phyloP scores from a whole-genome alignment of 2,113 vertebrate species.

The Nothocercus julius region DNA sequence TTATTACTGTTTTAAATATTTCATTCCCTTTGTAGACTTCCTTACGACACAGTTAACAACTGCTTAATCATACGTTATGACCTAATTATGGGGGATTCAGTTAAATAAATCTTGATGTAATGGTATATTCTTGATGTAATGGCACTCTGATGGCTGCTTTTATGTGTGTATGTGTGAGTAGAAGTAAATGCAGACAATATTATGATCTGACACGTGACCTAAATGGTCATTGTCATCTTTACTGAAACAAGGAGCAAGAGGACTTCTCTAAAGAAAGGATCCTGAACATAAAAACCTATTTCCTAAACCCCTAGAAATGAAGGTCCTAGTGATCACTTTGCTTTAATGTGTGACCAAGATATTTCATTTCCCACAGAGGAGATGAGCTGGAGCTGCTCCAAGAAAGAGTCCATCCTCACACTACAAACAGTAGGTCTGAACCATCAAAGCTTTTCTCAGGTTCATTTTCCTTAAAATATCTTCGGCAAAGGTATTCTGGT shows the following conservation, averaged over 20 bases:
- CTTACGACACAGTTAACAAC: constrained; percentile 49
- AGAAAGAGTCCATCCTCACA: neutral
- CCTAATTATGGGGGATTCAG: constrained; percentile 50
- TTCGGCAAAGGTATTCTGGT: neutral
- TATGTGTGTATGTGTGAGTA: constrained; percentile 4
- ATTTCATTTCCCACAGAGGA: neutral
- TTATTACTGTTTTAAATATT: constrained; percentile 64
- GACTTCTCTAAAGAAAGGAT: neutral
- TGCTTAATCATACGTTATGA: constrained; percentile 56
- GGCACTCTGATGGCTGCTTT: constrained; percentile 33
- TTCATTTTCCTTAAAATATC: neutral
- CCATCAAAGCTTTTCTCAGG: neutral
- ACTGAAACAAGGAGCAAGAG: neutral
- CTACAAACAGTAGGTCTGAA: neutral
- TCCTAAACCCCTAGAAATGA: neutral
- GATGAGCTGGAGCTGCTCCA: neutral
- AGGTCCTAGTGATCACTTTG: neutral
- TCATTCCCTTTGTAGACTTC: constrained; percentile 52
- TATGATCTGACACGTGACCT: constrained; percentile 1
- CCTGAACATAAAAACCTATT: neutral
- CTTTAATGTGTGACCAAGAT: neutral
- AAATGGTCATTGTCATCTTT: neutral
- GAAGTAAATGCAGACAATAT: neutral
- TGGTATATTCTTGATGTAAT: constrained; percentile 19
- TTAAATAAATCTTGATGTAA: constrained; percentile 60